Base-by-base conservation (phyloP, 2,888 invertebrate genomes). In the Volucella inanis region DNA sequence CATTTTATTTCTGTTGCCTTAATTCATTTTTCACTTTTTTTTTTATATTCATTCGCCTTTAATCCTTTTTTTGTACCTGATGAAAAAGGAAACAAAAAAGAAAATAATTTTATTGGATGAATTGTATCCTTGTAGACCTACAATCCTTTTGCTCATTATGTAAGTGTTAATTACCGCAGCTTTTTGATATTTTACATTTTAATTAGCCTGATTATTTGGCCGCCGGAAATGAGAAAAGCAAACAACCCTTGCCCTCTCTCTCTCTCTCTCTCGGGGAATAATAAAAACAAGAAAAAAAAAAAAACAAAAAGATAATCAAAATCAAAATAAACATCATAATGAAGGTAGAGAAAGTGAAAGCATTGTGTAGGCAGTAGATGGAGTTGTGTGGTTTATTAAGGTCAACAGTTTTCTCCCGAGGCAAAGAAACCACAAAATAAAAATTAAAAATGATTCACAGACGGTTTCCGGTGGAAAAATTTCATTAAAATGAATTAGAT, bases 181-280 rank as follows among this genome's bases (percentile, higher is more conserved):
- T 81, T 85, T 85, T 76, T 84, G 70, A 81, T 81, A 77, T 85
- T 85, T 85, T 71, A 81, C 76, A 76, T 85, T 85, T 85, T 85
- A 85, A 81, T 85, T 85, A 85, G 85, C 81, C 76, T 76, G 85
- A 85, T 85, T 85, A 85, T 81, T 85, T 80, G 76, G 71, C 85
- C 75, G 67, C 71, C 62, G 80, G 75, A 71, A 76, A 80, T 80
- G 79, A 79, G 61, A n/a, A 65, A 65, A 57, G 65, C 59, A 14
- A 39, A 31, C 31, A 31, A 0, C 31, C 6, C 31, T 31, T 31
- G 31, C 31, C 6, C 31, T 1, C 31, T 6, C 31, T 4, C 45
- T 11, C 10, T 10, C 15, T 38, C n/a, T 62, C 49, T 62, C 55
- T 47, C 31, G 14, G 11, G 49, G 47, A 10, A 47, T 47, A 39